Evolutionary conservation across 2,113 vertebrate species (phyloP).

Genomic region (Rhagologus leucostigma): DNA sequence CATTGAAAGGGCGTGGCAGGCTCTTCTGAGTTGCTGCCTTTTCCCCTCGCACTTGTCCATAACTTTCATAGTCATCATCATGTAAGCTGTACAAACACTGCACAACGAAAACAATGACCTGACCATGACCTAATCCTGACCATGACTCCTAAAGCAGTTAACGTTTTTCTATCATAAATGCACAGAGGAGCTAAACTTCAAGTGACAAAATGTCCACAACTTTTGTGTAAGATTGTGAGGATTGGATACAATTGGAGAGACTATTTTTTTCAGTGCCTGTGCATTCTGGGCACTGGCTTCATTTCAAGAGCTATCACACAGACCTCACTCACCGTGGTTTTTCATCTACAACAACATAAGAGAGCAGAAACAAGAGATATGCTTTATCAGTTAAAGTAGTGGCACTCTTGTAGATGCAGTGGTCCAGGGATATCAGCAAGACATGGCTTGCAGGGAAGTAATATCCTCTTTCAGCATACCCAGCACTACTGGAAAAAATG

Average conservation of each 20-base stretch:
- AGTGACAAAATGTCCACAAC: neutral
- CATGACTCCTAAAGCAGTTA: neutral
- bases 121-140: neutral
- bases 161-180: neutral
- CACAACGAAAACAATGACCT: neutral
- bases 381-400: slow-evolving; percentile 37
- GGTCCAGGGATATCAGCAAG: slow-evolving; percentile 17
- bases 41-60: neutral
- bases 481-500: neutral
- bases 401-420: neutral
- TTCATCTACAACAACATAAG: slow-evolving; percentile 23
- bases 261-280: neutral
- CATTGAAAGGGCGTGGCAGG: neutral
- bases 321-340: slow-evolving; percentile 9
- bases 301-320: neutral
- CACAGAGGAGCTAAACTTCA: neutral
- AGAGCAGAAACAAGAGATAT: slow-evolving; percentile 26
- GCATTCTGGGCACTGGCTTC: neutral
- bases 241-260: neutral
- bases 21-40: neutral
- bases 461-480: neutral
- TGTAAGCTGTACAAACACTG: neutral
- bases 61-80: neutral
- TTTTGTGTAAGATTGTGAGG: neutral
- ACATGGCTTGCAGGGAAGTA: slow-evolving; percentile 24